phyloP scores from a whole-genome alignment of 2,113 vertebrate species.

The Leptobrachium leishanense region DNA sequence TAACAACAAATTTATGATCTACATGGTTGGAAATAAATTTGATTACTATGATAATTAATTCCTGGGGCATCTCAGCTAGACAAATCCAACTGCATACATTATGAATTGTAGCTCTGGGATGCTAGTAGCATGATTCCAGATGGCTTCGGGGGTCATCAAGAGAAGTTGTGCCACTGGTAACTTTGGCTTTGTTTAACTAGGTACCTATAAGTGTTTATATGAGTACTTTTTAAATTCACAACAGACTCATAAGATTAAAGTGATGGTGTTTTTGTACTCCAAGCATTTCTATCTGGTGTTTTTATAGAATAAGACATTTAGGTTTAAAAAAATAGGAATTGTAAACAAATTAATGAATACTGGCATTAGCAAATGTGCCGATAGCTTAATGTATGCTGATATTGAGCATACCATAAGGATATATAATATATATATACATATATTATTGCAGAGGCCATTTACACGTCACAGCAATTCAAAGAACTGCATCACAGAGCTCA shows the following conservation, averaged over 20 bases:
- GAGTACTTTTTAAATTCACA: slow-evolving; percentile 1
- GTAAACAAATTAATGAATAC: too few relatives aligned
- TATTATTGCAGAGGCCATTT: too few relatives aligned
- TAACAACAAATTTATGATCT: slow-evolving; percentile 46
- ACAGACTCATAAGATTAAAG: neutral
- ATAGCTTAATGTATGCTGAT: too few relatives aligned
- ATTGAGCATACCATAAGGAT: too few relatives aligned
- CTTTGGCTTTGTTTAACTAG: slow-evolving; percentile 28
- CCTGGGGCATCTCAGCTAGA: slow-evolving; percentile 40
- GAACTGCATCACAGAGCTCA: too few relatives aligned
- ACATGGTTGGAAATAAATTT: slow-evolving; percentile 43
- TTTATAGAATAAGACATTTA: neutral
- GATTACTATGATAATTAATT: slow-evolving; percentile 45
- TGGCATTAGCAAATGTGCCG: too few relatives aligned
- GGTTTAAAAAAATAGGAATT: too few relatives aligned
- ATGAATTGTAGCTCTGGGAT: slow-evolving; percentile 38
- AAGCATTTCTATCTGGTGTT: neutral
- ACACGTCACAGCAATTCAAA: too few relatives aligned
- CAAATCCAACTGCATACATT: slow-evolving; percentile 41
- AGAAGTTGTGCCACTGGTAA: slow-evolving; percentile 22
- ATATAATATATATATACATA: too few relatives aligned
- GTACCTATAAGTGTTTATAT: slow-evolving; percentile 19
- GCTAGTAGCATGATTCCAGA: slow-evolving; percentile 33
- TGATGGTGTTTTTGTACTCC: neutral
- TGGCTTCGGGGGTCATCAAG: slow-evolving; percentile 20